Evolutionary conservation across 2,888 invertebrate genomes (phyloP).

Genomic region (Pachydiplax longipennis): DNA sequence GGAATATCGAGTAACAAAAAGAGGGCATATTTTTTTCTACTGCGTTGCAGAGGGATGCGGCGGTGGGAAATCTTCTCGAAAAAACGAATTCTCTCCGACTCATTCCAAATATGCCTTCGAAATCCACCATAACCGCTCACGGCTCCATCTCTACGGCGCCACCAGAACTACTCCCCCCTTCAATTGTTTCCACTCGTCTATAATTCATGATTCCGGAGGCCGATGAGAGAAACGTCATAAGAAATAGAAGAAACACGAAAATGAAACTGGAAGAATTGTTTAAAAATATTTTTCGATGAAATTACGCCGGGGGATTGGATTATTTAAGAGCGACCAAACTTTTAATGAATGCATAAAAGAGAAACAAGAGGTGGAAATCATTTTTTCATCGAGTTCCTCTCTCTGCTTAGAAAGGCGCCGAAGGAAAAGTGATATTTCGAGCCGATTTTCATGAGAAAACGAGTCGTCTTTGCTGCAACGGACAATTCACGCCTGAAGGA

Average conservation of each 20-base stretch:
- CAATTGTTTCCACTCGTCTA: constrained; percentile 21
- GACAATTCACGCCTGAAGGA: too few relatives aligned
- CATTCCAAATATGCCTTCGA: neutral
- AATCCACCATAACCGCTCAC: constrained; percentile 8
- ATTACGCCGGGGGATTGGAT: neutral
- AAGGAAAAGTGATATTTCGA: neutral
- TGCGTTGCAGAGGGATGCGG: neutral
- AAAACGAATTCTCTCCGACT: neutral
- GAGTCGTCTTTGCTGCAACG: too few relatives aligned
- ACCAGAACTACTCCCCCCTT: constrained; percentile 26
- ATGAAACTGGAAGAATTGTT: constrained; percentile 1
- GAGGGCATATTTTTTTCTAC: too few relatives aligned
- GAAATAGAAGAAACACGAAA: constrained; percentile 5
- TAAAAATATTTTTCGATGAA: neutral
- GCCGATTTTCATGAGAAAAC: too few relatives aligned
- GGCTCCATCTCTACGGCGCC: constrained; percentile 6
- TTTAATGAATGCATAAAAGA: constrained; percentile 19
- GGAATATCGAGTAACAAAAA: neutral
- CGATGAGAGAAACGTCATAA: neutral
- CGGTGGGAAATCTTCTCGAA: neutral
- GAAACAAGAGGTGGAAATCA: neutral
- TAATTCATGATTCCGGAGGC: constrained; percentile 25
- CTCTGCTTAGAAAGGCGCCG: neutral
- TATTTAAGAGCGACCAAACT: constrained; percentile 30
- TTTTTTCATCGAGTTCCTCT: constrained; percentile 2